Base-by-base conservation (phyloP, 2,888 invertebrate genomes). In the Microctonus hyperodae region DNA sequence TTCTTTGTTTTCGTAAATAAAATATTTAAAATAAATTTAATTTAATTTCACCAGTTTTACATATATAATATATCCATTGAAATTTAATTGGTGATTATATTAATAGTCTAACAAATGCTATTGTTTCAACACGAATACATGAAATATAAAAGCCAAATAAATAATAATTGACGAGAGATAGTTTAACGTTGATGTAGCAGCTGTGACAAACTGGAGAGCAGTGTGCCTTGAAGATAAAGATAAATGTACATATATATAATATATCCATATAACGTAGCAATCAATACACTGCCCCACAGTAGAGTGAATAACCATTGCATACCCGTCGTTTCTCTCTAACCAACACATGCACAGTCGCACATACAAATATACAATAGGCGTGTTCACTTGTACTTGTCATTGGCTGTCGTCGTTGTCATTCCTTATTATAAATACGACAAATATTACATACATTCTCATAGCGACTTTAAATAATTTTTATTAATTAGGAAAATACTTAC, bases 261-360 rank as follows among this genome's bases (percentile, higher is more conserved):
- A n/a, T n/a, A n/a, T n/a, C n/a, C 2, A 40, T 13, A 40, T 40
- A 40, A 13, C n/a, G 13, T 75, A 79, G 81, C 80, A 82, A 82
- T 82, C 82, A 82, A 81, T 82, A 82, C 81, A 78, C 2, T 22
- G 79, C 78, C 77, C 80, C 78, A n/a, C 4, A 79, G 77, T 79
- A 74, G 78, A 80, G 80, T 78, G 79, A 81, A n/a, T n/a, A 81
- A 81, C 79, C 81, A 79, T 81, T 80, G 77, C 78, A 74, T 75
- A 73, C 64, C 64, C n/a, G n/a, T n/a, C 58, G 65, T 57, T 70
- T 66, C 59, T 67, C 72, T 72, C 74, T 70, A 74, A 74, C 75
- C 72, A 69, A 72, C 75, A n/a, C n/a, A n/a, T n/a, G n/a, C 73
- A 11, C 35, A 35, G 4, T 35, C 2, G 35, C 2, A 35, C 35